phyloP scores from a whole-genome alignment of 2,797 vertebrate species.

The Chaunax sp. region DNA sequence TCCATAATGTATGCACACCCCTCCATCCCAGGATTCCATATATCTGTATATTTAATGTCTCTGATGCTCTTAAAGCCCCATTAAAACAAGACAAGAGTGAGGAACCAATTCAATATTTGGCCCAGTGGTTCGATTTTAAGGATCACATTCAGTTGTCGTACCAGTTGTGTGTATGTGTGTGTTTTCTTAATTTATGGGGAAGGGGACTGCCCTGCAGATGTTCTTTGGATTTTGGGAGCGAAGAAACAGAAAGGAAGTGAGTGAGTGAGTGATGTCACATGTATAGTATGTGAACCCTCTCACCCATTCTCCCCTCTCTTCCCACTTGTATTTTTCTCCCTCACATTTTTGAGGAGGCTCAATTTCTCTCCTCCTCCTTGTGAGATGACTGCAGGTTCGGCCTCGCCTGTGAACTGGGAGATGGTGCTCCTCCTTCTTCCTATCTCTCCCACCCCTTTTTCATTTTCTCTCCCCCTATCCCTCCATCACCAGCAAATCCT shows the following conservation, averaged over 20 bases:
- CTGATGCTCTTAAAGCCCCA: too few species aligned
- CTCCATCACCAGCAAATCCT: constrained; percentile 42
- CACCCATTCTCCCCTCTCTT: constrained; percentile 7
- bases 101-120: too few species aligned
- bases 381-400: constrained; percentile 37
- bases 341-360: constrained; percentile 64
- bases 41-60: too few species aligned
- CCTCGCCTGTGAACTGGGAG: constrained; percentile 39
- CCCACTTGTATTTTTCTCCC: constrained; percentile 53
- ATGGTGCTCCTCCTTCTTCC: constrained; percentile 55
- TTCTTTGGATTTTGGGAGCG: constrained; percentile 56
- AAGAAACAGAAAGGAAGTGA: constrained; percentile 39
- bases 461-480: constrained; percentile 47
- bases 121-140: not conserved
- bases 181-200: constrained; percentile 17
- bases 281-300: constrained; percentile 75
- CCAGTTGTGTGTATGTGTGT: not conserved
- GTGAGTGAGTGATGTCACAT: constrained; percentile 80
- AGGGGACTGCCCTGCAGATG: constrained; percentile 74
- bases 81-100: too few species aligned
- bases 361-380: constrained; percentile 39
- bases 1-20: too few species aligned
- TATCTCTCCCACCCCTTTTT: constrained; percentile 21
- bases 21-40: too few species aligned
- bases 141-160: too few species aligned